Conservation (phyloP, 2,888 invertebrate species). For the Ariolimax columbianus region DNA sequence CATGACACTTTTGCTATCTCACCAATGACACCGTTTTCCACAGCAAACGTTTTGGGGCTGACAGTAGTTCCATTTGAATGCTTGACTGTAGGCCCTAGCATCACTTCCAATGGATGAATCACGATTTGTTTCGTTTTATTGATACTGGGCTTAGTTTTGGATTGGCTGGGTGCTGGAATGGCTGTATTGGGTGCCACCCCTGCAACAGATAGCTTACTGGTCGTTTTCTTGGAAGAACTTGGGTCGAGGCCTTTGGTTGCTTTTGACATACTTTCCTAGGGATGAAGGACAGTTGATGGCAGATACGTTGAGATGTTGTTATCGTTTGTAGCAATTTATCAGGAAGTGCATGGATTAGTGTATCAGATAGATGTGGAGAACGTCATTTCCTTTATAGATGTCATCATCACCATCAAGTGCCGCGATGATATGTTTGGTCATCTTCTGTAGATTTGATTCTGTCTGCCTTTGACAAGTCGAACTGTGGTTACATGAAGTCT, state of each 20-base stretch:
- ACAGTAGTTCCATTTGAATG: not conserved
- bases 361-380: not conserved
- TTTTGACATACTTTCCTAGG: not conserved
- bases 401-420: not conserved
- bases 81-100: slow-evolving; percentile 13
- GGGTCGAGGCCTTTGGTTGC: not conserved
- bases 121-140: not conserved
- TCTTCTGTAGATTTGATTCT: no score
- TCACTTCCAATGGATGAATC: slow-evolving; percentile 34
- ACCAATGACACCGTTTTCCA: slow-evolving; percentile 35
- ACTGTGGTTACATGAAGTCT: no score
- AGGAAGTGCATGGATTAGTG: not conserved
- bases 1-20: not conserved
- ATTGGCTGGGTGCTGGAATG: not conserved
- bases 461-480: no score
- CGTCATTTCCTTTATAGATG: not conserved
- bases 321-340: no score
- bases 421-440: no score
- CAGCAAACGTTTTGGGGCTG: slow-evolving; percentile 23
- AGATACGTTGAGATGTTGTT: no score
- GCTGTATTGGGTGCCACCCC: no score
- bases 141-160: not conserved
- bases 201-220: not conserved
- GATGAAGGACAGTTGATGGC: no score
- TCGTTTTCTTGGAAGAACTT: slow-evolving; percentile 12